Conservation (phyloP, 2,113 vertebrate genomes). For the Thymallus thymallus region DNA sequence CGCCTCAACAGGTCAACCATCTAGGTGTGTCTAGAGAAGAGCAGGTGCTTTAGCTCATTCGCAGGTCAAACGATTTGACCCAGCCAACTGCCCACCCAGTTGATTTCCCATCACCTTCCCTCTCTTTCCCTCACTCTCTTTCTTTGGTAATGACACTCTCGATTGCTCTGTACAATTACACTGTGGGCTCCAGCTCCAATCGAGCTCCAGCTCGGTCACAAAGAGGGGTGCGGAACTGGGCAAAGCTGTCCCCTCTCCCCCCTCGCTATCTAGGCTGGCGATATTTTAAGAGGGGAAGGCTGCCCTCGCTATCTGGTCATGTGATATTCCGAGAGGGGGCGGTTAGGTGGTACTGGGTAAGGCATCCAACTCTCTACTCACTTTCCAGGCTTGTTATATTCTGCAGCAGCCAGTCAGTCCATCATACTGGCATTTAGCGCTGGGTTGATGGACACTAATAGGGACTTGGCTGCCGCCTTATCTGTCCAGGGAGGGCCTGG, state of each 20-base stretch:
- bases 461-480: conserved; percentile 46
- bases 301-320: too few relatives aligned
- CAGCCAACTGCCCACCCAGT: conserved; percentile 16
- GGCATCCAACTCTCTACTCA: conserved; percentile 18
- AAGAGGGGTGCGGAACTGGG: conserved; percentile 27
- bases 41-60: background rate
- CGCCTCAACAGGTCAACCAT: too few relatives aligned
- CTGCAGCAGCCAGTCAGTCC: conserved; percentile 44
- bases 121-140: background rate
- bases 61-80: conserved; percentile 8
- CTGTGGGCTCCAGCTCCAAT: conserved; percentile 38
- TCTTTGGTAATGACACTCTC: conserved; percentile 39
- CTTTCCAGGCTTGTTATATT: conserved; percentile 42
- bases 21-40: background rate
- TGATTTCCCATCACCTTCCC: conserved; percentile 11
- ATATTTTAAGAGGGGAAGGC: too few relatives aligned
- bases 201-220: conserved; percentile 12
- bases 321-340: too few relatives aligned
- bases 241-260: background rate
- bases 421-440: conserved; percentile 60
- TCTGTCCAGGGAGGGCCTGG: conserved; percentile 53
- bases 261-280: too few relatives aligned
- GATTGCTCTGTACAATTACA: conserved; percentile 41
- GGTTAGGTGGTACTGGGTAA: too few relatives aligned
- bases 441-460: conserved; percentile 66